phyloP scores from a whole-genome alignment of 2,888 invertebrate species.

The Sipha maydis region DNA sequence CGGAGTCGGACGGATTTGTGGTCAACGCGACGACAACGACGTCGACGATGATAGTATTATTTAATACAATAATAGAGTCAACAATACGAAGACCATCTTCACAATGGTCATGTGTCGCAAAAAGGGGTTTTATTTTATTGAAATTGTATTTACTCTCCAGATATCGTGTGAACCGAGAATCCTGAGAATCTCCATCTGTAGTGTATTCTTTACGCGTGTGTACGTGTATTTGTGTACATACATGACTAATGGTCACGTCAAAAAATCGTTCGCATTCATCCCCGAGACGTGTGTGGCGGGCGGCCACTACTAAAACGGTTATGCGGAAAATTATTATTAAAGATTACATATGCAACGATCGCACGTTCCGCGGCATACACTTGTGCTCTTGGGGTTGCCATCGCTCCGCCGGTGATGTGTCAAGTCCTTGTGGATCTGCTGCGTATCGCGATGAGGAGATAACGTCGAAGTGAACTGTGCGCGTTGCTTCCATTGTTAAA shows the following conservation, averaged over 20 bases:
- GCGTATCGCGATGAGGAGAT: no score
- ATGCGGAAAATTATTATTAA: no score
- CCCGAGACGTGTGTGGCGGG: neutral
- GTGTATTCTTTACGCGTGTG: neutral
- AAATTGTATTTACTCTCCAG: neutral
- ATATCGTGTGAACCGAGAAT: neutral
- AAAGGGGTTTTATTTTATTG: neutral
- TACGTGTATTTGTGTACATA: neutral
- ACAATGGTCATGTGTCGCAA: neutral
- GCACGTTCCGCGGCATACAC: no score
- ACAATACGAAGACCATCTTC: neutral
- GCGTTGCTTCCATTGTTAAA: no score
- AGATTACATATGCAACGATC: no score
- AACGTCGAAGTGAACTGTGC: no score
- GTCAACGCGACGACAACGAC: neutral
- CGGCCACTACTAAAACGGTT: no score
- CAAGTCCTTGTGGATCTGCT: no score
- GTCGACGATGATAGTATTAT: neutral
- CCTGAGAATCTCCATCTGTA: neutral
- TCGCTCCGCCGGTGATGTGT: no score
- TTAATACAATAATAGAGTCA: neutral
- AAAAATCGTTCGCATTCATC: neutral
- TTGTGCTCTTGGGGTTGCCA: no score
- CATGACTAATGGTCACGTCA: constrained; percentile 17
- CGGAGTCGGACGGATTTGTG: neutral